Evolutionary conservation across 2,888 invertebrate genomes (phyloP).

Genomic region (Cetonia aurata): DNA sequence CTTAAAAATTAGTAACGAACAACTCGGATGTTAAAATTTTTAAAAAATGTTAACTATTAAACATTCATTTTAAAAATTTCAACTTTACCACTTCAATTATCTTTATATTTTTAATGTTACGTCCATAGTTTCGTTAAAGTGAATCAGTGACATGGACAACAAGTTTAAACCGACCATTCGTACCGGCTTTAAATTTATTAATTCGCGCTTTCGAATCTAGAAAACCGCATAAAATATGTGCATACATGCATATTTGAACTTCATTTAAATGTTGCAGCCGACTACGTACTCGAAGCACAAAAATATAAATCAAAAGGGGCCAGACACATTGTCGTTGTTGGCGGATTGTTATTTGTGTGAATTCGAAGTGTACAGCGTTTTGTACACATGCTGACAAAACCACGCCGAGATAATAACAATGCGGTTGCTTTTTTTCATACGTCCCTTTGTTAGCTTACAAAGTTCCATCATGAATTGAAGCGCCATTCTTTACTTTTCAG

Average conservation of each 20-base stretch:
- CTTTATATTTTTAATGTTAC: too few species aligned
- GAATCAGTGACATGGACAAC: too few species aligned
- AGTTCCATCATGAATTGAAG: slow-evolving; percentile 8
- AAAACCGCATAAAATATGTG: slow-evolving; percentile 10
- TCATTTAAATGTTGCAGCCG: slow-evolving; percentile 13
- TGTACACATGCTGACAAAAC: slow-evolving; percentile 25
- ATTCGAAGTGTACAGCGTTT: slow-evolving; percentile 11
- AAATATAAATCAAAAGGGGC: slow-evolving; percentile 25
- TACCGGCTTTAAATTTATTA: slow-evolving; percentile 8
- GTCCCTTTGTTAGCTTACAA: slow-evolving; percentile 9
- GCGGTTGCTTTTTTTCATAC: slow-evolving; percentile 9
- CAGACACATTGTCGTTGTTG: slow-evolving; percentile 15
- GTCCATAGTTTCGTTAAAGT: too few species aligned
- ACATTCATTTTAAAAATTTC: too few species aligned
- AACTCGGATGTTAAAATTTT: too few species aligned
- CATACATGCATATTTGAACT: slow-evolving; percentile 14
- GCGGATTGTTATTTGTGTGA: slow-evolving; percentile 25
- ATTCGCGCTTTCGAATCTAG: slow-evolving; percentile 11
- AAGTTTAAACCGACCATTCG: not conserved
- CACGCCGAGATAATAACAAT: slow-evolving; percentile 21
- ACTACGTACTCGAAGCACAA: not conserved
- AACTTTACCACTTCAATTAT: too few species aligned
- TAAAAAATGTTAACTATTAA: too few species aligned
- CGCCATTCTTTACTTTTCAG: not conserved
- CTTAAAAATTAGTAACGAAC: too few species aligned